Conservation (phyloP, 2,113 vertebrate species). For the Macrotus californicus region DNA sequence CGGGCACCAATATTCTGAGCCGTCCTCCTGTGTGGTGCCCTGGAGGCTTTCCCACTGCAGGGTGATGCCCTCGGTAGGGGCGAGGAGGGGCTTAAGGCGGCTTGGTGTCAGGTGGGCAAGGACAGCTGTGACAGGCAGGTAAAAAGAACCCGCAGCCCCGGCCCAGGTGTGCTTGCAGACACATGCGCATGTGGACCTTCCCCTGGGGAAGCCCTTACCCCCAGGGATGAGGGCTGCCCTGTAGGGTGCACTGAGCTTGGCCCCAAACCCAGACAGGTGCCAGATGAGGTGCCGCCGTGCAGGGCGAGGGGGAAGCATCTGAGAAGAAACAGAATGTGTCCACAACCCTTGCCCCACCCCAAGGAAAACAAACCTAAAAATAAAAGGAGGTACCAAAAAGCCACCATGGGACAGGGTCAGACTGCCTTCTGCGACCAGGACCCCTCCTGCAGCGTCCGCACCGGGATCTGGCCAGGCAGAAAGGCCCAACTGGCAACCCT, state of each 20-base stretch:
- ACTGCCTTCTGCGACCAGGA: not conserved
- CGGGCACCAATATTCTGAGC: not conserved
- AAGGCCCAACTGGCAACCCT: slow-evolving; percentile 77
- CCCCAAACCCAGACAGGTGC: not conserved
- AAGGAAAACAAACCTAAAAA: not conserved
- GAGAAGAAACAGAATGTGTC: not conserved
- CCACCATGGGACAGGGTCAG: not conserved
- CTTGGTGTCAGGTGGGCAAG: not conserved
- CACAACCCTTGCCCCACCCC: not conserved
- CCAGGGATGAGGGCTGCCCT: not conserved
- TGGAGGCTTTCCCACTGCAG: not conserved
- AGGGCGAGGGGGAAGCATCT: not conserved
- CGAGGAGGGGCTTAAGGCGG: rapidly evolving
- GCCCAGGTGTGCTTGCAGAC: too few relatives aligned
- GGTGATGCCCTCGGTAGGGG: rapidly evolving
- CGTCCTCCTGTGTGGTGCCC: too few relatives aligned
- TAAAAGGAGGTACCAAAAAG: not conserved
- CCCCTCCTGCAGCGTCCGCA: not conserved
- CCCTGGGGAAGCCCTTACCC: not conserved
- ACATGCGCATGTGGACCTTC: not conserved
- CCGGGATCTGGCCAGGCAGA: slow-evolving; percentile 65
- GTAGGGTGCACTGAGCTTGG: not conserved
- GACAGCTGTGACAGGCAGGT: too few relatives aligned
- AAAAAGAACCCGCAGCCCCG: rapidly evolving
- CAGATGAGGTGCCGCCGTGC: not conserved